Evolutionary conservation across 2,113 vertebrate species (phyloP).

Genomic region (Silurus asotus): DNA sequence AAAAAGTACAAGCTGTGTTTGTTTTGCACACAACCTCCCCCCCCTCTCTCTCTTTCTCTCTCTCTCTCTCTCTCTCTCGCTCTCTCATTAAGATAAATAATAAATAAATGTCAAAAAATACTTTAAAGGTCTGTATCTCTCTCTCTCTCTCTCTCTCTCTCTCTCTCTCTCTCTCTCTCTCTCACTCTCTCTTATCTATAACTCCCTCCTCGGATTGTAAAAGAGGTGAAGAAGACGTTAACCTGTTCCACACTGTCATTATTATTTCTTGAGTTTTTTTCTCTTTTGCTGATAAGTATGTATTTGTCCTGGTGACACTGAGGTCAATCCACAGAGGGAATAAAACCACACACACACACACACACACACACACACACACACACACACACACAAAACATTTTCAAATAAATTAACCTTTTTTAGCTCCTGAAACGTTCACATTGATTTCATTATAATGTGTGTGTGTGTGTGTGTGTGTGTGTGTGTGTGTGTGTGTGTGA

Average conservation of each 20-base stretch:
- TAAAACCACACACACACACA: neutral
- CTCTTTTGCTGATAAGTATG: conserved; percentile 68
- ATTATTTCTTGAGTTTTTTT: conserved; percentile 63
- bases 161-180: neutral
- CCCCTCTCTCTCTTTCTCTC: no score
- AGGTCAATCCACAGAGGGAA: conserved; percentile 70
- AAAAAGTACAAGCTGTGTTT: no score
- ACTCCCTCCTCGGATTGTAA: conserved; percentile 60
- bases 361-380: conserved; percentile 1
- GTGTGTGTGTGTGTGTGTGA: conserved; percentile 28
- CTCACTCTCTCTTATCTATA: neutral
- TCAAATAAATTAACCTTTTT: conserved; percentile 54
- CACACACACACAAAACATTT: conserved; percentile 4
- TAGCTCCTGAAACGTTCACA: conserved; percentile 66
- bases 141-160: neutral
- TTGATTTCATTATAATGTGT: conserved; percentile 72
- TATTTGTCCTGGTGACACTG: conserved; percentile 62
- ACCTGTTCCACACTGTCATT: conserved; percentile 64
- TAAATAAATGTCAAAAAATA: no score
- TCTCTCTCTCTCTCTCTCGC: no score
- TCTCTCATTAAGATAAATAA: no score
- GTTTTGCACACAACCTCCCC: no score
- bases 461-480: no score
- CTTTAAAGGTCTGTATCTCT: no score
- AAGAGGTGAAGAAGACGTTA: conserved; percentile 62